Percentiles rank a stretch among this genome's conserved stretches.
These are phyloP conservation scores for Cotesia vestalis DNA, from an alignment of 1,140 invertebrate genomes.

Conservation along the genomic window DNA sequence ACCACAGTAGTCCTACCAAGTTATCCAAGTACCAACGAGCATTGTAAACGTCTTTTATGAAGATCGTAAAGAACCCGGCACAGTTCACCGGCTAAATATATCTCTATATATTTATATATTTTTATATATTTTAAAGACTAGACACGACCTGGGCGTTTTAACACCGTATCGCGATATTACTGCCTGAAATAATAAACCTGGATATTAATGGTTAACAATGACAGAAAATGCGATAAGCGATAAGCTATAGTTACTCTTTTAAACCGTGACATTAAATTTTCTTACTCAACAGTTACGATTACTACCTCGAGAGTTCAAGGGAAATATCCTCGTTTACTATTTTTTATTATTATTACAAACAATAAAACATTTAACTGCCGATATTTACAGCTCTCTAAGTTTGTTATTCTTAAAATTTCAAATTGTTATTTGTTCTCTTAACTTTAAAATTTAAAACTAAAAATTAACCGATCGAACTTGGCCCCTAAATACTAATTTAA, in stretches of 20 bases:
- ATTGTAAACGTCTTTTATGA: slow-evolving; percentile 50
- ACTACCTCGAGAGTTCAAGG: background rate
- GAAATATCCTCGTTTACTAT: background rate
- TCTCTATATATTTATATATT: slow-evolving; percentile 2
- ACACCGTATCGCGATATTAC: slow-evolving; percentile 13
- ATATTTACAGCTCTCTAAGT: background rate
- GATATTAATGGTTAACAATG: slow-evolving; percentile 4
- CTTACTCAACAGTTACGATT: background rate
- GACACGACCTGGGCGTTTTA: slow-evolving; percentile 33
- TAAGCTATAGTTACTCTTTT: slow-evolving; percentile 26
- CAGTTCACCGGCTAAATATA: slow-evolving; percentile 43
- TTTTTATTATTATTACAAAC: no score
- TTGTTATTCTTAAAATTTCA: no score
- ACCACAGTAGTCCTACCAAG: slow-evolving; percentile 41
- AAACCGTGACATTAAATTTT: slow-evolving; percentile 9
- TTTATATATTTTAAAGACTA: slow-evolving; percentile 12
- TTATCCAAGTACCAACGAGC: slow-evolving; percentile 44
- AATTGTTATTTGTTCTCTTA: no score
- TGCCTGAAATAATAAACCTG: background rate
- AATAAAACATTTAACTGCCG: background rate
- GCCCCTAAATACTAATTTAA: no score
- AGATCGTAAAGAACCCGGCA: slow-evolving; percentile 42
- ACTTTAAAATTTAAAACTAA: no score
- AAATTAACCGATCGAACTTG: no score
- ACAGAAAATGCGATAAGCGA: slow-evolving; percentile 17